Conservation (phyloP, 2,888 invertebrate species). For the Parthenolecanium corni region DNA sequence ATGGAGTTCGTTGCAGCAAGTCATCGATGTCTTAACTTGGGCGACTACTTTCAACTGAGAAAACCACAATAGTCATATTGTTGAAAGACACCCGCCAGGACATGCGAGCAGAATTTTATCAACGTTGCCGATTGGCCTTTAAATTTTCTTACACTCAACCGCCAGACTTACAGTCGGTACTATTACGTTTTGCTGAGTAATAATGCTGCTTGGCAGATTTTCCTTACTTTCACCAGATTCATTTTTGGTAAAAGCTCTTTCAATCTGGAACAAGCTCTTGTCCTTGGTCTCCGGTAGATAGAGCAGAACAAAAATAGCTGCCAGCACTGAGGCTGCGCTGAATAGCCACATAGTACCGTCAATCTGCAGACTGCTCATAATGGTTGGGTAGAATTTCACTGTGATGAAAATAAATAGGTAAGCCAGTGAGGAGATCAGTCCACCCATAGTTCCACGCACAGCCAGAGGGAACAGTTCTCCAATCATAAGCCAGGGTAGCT, state of each 20-base stretch:
- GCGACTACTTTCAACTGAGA: too few species aligned
- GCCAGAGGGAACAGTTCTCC: constrained; percentile 59
- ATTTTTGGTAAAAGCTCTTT: constrained; percentile 38
- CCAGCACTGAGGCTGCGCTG: constrained; percentile 47
- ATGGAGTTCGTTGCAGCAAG: too few species aligned
- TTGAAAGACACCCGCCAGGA: too few species aligned
- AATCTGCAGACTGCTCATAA: constrained; percentile 38
- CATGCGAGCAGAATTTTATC: too few species aligned
- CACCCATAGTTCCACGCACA: constrained; percentile 57
- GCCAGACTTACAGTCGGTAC: constrained; percentile 15
- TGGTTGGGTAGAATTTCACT: constrained; percentile 56
- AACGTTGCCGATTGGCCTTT: too few species aligned
- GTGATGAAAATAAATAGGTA: constrained; percentile 57
- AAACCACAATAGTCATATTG: too few species aligned
- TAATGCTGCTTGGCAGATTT: constrained; percentile 19
- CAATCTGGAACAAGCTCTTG: constrained; percentile 55
- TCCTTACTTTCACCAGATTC: constrained; percentile 24
- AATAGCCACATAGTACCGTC: constrained; percentile 55
- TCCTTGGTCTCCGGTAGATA: constrained; percentile 60
- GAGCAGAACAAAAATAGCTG: constrained; percentile 49
- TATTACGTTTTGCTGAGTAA: constrained; percentile 14
- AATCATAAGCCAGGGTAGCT: constrained; percentile 63
- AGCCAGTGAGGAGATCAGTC: constrained; percentile 56
- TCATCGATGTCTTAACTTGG: too few species aligned
- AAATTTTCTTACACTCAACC: constrained; percentile 12